phyloP scores from a whole-genome alignment of 2,113 vertebrate species.

The rat (Rattus norvegicus) region GRCr8 NC_086021.1:126540001-126540500 shows the following conservation, averaged over 20 bases:
- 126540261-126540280: slow-evolving; percentile 29
- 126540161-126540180: too few species aligned
- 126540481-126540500: slow-evolving; percentile 85
- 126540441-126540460: slow-evolving; percentile 61
- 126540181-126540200: too few species aligned
- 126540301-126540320: slow-evolving; percentile 13
- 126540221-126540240: too few species aligned
- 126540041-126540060: too few species aligned
- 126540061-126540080: too few species aligned
- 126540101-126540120: too few species aligned
- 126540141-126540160: too few species aligned
- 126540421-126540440: slow-evolving; percentile 8
- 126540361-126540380: slow-evolving; percentile 58
- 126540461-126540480: slow-evolving; percentile 8
- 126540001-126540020: slow-evolving; percentile 39
- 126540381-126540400: neutral
- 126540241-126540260: slow-evolving; percentile 1
- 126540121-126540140: too few species aligned
- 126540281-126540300: neutral
- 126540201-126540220: too few species aligned
- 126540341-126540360: neutral
- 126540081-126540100: too few species aligned
- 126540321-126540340: slow-evolving; percentile 24
- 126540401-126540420: slow-evolving; percentile 60
- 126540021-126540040: neutral